phyloP scores from a whole-genome alignment of 2,797 vertebrate species.

The Enteromius paludinosus region DNA sequence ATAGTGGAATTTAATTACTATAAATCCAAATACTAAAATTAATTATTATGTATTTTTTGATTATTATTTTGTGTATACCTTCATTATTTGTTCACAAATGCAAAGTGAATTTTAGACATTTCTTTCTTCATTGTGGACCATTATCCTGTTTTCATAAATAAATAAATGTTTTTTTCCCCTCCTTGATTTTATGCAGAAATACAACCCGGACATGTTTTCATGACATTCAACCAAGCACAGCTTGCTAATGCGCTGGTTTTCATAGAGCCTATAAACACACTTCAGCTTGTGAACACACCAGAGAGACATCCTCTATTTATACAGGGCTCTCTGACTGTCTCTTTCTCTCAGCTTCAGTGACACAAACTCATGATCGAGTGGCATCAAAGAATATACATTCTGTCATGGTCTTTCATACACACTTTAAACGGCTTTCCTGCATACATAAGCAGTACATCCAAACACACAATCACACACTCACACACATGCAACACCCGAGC shows the following conservation, averaged over 20 bases:
- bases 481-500: neutral
- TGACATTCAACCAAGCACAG: neutral
- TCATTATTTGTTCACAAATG: neutral
- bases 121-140: neutral
- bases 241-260: conserved; percentile 8
- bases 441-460: conserved; percentile 23
- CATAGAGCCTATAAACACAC: conserved; percentile 19
- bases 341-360: conserved; percentile 22
- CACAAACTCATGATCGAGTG: conserved; percentile 42
- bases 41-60: neutral
- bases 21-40: neutral
- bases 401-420: conserved; percentile 35
- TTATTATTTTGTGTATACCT: neutral
- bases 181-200: neutral
- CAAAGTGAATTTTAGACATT: neutral
- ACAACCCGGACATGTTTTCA: neutral
- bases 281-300: conserved; percentile 29
- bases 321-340: conserved; percentile 18
- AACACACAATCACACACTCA: conserved; percentile 1
- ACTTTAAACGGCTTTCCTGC: conserved; percentile 18
- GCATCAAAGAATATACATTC: conserved; percentile 34
- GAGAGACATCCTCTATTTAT: conserved; percentile 37
- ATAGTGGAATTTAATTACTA: neutral
- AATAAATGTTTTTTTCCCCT: neutral
- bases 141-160: neutral